Conservation (phyloP, 2,888 invertebrate species). For the Volucella inanis region DNA sequence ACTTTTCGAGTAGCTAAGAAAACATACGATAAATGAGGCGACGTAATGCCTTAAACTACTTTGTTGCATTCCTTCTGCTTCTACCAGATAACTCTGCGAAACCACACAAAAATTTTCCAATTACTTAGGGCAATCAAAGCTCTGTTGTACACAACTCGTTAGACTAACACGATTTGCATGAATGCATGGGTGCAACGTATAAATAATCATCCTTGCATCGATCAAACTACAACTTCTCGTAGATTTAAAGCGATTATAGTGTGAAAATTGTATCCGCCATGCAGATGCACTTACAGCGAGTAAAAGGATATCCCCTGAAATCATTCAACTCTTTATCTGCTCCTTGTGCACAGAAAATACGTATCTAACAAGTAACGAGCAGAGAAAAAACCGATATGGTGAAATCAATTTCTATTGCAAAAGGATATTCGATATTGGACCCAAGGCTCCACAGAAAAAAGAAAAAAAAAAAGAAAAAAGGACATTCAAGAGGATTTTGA, state of each 20-base stretch:
- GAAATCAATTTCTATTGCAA: constrained; percentile 67
- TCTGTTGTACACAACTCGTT: constrained; percentile 21
- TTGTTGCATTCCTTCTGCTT: too few species aligned
- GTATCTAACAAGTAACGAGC: constrained; percentile 65
- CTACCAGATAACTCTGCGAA: constrained; percentile 18
- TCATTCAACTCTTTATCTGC: constrained; percentile 50
- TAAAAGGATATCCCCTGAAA: constrained; percentile 13
- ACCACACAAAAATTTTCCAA: constrained; percentile 59
- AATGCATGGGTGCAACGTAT: constrained; percentile 16
- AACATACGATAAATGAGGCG: too few species aligned
- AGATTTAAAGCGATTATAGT: constrained; percentile 63
- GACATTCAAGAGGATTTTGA: constrained; percentile 29
- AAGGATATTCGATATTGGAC: constrained; percentile 65
- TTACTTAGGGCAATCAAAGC: constrained; percentile 56
- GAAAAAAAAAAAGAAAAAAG: constrained; percentile 15
- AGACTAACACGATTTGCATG: constrained; percentile 11
- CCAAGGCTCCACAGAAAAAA: constrained; percentile 9
- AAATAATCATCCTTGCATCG: constrained; percentile 46
- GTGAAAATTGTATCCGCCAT: background rate
- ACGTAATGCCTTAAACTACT: too few species aligned
- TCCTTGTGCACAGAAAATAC: constrained; percentile 58
- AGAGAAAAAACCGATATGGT: constrained; percentile 56
- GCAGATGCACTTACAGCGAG: background rate
- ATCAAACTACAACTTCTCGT: constrained; percentile 20
- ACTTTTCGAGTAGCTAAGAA: too few species aligned